phyloP scores from a whole-genome alignment of 30 jellyfish, hydroid and myxozoan genomes.

The Morbakka virulenta region DNA sequence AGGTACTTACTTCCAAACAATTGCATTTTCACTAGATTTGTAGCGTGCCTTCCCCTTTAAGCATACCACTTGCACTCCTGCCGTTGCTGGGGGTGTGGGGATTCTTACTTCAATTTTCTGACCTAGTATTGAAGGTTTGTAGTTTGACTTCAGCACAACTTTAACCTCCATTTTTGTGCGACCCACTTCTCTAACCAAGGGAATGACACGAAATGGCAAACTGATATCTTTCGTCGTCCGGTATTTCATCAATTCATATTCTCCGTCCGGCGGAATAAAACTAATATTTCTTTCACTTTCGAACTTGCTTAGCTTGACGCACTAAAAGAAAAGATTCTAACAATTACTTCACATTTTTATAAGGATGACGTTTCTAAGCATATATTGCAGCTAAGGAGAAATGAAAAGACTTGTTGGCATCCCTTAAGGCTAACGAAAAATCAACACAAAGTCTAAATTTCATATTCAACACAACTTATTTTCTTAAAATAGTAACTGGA shows the following conservation, averaged over 20 bases:
- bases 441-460: too few species aligned
- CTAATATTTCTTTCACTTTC: constrained; percentile 97
- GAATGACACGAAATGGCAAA: constrained; percentile 97
- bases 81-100: constrained; percentile 99
- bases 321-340: constrained; percentile 46
- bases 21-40: constrained; percentile 94
- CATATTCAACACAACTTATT: too few species aligned
- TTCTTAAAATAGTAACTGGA: too few species aligned
- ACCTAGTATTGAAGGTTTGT: constrained; percentile 94
- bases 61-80: constrained; percentile 97
- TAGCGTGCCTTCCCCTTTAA: constrained; percentile 97
- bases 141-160: constrained; percentile 89
- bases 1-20: constrained; percentile 90
- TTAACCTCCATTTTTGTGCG: constrained; percentile 94
- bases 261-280: constrained; percentile 98
- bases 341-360: too few species aligned
- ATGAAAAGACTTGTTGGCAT: too few species aligned
- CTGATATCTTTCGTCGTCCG: constrained; percentile 97
- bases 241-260: constrained; percentile 92
- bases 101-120: constrained; percentile 97
- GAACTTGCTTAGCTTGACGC: constrained; percentile 96
- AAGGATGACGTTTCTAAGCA: too few species aligned
- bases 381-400: too few species aligned
- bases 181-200: constrained; percentile 97
- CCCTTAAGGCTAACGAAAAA: too few species aligned